phyloP scores from a whole-genome alignment of 2,888 invertebrate species.

The Andrena bicolor region DNA sequence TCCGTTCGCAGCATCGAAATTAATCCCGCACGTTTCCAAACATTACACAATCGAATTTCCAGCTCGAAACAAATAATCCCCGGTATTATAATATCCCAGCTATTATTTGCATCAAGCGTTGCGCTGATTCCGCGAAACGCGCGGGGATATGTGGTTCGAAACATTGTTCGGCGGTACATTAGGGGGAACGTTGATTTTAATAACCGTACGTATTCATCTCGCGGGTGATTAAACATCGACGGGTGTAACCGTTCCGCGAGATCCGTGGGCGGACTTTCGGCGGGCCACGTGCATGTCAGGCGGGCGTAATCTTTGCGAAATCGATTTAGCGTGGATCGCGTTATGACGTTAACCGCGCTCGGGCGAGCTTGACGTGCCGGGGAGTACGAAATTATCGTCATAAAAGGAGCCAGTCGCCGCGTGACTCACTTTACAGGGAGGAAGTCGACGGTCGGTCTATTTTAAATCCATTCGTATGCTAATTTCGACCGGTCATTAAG shows the following conservation, averaged over 20 bases:
- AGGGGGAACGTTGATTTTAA: not conserved
- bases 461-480: constrained; percentile 60
- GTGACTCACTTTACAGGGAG: constrained; percentile 3
- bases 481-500: constrained; percentile 46
- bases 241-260: not conserved
- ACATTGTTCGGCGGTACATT: not conserved
- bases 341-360: constrained; percentile 18
- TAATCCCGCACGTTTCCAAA: not conserved
- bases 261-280: not conserved
- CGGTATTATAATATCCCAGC: not conserved
- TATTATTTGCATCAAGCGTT: not conserved
- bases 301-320: constrained; percentile 23
- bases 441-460: constrained; percentile 27
- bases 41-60: not conserved
- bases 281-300: constrained; percentile 1
- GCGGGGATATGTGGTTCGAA: not conserved
- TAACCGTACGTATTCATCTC: not conserved
- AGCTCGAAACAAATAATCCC: not conserved
- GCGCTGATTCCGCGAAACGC: not conserved
- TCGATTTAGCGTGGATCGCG: constrained; percentile 21
- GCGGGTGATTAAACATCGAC: constrained; percentile 2
- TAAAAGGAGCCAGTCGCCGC: constrained; percentile 23
- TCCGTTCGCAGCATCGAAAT: not conserved
- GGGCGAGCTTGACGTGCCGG: constrained; percentile 12
- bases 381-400: constrained; percentile 32